phyloP scores from a whole-genome alignment of 2,113 vertebrate genomes.

The Mobula birostris region DNA sequence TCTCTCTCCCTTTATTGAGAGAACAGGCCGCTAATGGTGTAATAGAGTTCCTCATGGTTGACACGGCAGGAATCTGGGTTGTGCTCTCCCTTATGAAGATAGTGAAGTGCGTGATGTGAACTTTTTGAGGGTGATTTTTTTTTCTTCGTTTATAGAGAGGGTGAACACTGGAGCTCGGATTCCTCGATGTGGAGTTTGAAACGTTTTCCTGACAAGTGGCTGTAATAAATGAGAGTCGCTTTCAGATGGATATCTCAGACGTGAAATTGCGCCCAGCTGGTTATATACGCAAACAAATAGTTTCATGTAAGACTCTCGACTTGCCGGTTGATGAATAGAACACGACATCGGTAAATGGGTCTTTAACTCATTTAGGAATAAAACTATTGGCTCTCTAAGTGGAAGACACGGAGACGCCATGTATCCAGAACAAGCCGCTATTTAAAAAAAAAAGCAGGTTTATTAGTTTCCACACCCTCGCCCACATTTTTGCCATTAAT shows the following conservation, averaged over 20 bases:
- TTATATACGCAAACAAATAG: constrained; percentile 97
- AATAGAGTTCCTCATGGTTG: background rate
- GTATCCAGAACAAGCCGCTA: constrained; percentile 49
- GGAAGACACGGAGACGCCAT: constrained; percentile 56
- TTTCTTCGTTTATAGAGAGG: background rate
- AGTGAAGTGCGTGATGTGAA: background rate
- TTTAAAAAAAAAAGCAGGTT: constrained; percentile 53
- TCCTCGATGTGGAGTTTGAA: constrained; percentile 58
- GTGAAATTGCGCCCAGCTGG: constrained; percentile 96
- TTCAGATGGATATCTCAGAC: constrained; percentile 95
- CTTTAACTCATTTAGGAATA: constrained; percentile 86
- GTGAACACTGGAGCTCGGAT: constrained; percentile 46
- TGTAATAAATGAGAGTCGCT: constrained; percentile 85
- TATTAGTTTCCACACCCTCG: constrained; percentile 48
- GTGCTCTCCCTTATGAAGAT: background rate
- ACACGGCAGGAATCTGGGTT: background rate
- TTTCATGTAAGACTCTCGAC: constrained; percentile 80
- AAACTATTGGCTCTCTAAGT: constrained; percentile 67
- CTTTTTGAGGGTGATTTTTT: background rate
- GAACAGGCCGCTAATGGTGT: background rate
- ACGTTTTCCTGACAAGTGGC: constrained; percentile 77
- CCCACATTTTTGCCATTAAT: constrained; percentile 30
- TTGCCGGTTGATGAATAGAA: constrained; percentile 92
- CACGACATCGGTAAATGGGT: constrained; percentile 90
- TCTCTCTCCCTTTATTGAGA: background rate